These are phyloP conservation scores for Cosmorhoe ocellata DNA, from an alignment of 2,888 invertebrate species.

Conservation along the genomic window DNA sequence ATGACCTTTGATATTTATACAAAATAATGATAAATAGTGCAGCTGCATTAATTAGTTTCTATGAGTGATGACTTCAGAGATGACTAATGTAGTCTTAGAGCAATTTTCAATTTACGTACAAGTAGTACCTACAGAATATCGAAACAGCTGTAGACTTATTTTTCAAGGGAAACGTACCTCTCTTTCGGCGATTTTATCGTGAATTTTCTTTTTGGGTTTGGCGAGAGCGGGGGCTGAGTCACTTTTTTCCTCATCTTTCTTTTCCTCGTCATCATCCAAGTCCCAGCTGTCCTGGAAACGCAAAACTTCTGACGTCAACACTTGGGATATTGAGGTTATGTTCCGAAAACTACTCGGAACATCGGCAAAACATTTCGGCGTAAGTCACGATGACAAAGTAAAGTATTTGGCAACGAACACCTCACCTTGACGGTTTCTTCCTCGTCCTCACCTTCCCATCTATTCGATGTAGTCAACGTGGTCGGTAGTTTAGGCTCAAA, in stretches of 20 bases:
- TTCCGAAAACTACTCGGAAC: slow-evolving; percentile 35
- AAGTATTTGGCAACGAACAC: slow-evolving; percentile 58
- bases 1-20: too few relatives aligned
- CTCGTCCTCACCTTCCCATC: slow-evolving; percentile 95
- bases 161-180: slow-evolving; percentile 82
- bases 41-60: too few relatives aligned
- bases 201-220: slow-evolving; percentile 88
- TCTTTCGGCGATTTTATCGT: slow-evolving; percentile 93
- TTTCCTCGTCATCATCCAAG: slow-evolving; percentile 91
- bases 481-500: slow-evolving; percentile 86
- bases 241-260: slow-evolving; percentile 87
- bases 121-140: neutral
- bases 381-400: slow-evolving; percentile 29
- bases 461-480: slow-evolving; percentile 84
- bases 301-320: slow-evolving; percentile 70
- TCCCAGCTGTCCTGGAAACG: slow-evolving; percentile 94
- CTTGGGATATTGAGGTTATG: slow-evolving; percentile 69
- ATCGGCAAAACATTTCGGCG: slow-evolving; percentile 23
- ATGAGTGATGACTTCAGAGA: neutral
- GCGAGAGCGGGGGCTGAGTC: slow-evolving; percentile 81
- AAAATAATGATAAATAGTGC: too few relatives aligned
- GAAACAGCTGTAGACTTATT: slow-evolving; percentile 14
- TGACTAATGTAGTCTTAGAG: neutral
- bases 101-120: neutral
- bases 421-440: slow-evolving; percentile 92